Percentiles rank a stretch among this genome's conserved stretches.
Conservation (phyloP, 2,888 invertebrate species). For the Chymomyza fuscimana region DNA sequence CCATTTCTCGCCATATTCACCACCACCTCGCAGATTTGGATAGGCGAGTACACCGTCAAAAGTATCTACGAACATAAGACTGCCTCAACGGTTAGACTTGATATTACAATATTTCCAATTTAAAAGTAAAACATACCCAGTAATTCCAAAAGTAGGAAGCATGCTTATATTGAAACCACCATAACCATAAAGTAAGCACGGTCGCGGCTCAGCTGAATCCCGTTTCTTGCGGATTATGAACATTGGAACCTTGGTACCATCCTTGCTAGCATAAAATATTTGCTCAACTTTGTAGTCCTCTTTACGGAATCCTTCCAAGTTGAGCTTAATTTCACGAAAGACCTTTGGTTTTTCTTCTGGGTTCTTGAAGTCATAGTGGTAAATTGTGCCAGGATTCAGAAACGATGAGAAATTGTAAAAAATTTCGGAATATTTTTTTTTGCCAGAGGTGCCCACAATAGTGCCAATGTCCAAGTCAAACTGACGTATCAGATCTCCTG, state of each 20-base stretch:
- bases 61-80: slow-evolving; percentile 91
- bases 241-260: slow-evolving; percentile 97
- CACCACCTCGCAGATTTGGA: slow-evolving; percentile 97
- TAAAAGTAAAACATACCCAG: slow-evolving; percentile 80
- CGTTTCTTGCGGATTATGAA: slow-evolving; percentile 90
- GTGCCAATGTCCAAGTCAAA: slow-evolving; percentile 94
- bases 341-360: slow-evolving; percentile 84
- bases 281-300: slow-evolving; percentile 91
- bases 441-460: slow-evolving; percentile 90
- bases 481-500: slow-evolving; percentile 86
- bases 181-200: slow-evolving; percentile 95
- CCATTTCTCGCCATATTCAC: slow-evolving; percentile 99
- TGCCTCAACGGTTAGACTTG: slow-evolving; percentile 13
- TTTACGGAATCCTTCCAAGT: slow-evolving; percentile 89
- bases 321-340: slow-evolving; percentile 89
- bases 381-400: slow-evolving; percentile 91
- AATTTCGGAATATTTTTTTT: slow-evolving; percentile 91
- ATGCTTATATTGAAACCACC: slow-evolving; percentile 98
- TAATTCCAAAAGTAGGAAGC: slow-evolving; percentile 93
- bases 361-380: slow-evolving; percentile 89
- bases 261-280: slow-evolving; percentile 95
- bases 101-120: background rate
- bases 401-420: slow-evolving; percentile 97
- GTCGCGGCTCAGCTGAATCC: slow-evolving; percentile 81
- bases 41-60: slow-evolving; percentile 93